Evolutionary conservation across 2,888 invertebrate species (phyloP), one percentile per base, ranked within the genome.

Genomic region (Tenthredo mesomela): DNA sequence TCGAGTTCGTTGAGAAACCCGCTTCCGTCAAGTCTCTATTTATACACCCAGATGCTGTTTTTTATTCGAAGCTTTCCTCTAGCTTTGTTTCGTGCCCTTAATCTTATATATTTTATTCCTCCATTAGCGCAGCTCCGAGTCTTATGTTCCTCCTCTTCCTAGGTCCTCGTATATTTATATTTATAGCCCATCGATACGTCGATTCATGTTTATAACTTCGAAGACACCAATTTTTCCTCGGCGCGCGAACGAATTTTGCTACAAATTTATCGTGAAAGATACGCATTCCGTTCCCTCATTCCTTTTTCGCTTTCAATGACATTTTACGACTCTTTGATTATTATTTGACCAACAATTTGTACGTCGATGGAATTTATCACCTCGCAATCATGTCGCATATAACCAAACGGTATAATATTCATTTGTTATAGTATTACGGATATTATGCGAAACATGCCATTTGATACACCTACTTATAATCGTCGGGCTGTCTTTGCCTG

Each of bases 21-120:
- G 89, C 86, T 91, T 91, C 90, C 90, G 90, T 88, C 87, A 87
- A 86, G 77, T 87, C 87, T 86, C 86, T 91, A 91, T 91, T 91
- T 90, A 89, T 77, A 89, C 88, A 85, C 80, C 33, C 65, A 73
- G 77, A 65, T 84, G 61, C 82, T 80, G 54, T 84, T 82, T 82
- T 83, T 73, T 73, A 73, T 73, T 43, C 29, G 18, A 29, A 54
- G 18, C 54, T 77, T 29, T 77, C 18, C 50, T 54, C 10, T 21
- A 54, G 54, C 77, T 77, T 77, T 54, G 33, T 50, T 21, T 25
- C 40, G n/a, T 77, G 40, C 29, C 77, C 77, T 77, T 77, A 40
- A 73, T 73, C 73, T 73, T 18, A 54, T 77, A 54, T 77, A 77
- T 77, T 77, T 77, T 54, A 77, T 50, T 77, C 77, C 50, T 54